Evolutionary conservation across 2,888 invertebrate species (phyloP), one percentile per base, ranked within the genome.

Genomic region (Neoaliturus tenellus): DNA sequence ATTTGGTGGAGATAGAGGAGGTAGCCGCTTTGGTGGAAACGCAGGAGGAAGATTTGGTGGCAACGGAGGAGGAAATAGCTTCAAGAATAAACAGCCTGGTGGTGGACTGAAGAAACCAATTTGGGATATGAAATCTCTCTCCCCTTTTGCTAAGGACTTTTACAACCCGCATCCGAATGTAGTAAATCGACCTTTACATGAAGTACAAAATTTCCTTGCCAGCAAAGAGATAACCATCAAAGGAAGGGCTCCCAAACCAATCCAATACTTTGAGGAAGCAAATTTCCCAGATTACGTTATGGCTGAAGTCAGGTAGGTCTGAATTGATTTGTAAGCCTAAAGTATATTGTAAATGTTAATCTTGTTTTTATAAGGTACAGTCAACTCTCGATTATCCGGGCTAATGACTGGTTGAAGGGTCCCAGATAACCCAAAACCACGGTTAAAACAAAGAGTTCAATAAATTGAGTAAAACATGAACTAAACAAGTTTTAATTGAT

Each of bases 131-230:
- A 92, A 93, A 23, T 92, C 93, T 44, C 91, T 98, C n/a, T 95
- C 95, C 35, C 96, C 97, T 0, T 97, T 98, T 91, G 94, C 97
- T 89, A 98, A 98, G 91, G 96, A 98, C 90, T 98, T 98, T 89
- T 98, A 98, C 89, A 93, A 95, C 55, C 98, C 98, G 4, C 95
- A 96, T 89, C 93, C 94, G 0, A 93, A 94, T 87, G 96, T 97
- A 0, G 90, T 93, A 62, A 92, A 91, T 85, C 94, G 87, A 17
- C 91, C 93, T 48, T 91, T 92, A 85, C 93, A 93, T 48, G 94
- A 95, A 88, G 94, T 98, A 0, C 96, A 97, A 87, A 93, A 93
- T 3, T 98, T 95, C 91, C 93, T 96, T 84, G 93, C 93, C 81
- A 93, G 93, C 86, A 95, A 97, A 89, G 96, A 98, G 90, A 97